Conservation (phyloP, 2,888 invertebrate genomes). For the Drosophila flavopinicola region DNA sequence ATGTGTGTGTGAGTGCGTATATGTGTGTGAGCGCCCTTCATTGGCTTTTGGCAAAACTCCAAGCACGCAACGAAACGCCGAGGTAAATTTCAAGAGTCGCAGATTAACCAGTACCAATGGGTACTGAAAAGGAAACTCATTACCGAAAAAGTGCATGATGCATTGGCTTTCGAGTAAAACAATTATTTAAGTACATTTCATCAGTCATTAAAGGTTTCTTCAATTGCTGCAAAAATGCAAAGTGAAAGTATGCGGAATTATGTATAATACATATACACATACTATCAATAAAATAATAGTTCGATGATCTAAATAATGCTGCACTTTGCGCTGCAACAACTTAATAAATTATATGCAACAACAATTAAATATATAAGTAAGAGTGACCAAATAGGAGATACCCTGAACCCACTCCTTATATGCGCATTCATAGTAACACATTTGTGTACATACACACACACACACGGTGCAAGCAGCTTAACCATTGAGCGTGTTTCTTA, state of each 20-base stretch:
- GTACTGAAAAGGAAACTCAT: conserved; percentile 5
- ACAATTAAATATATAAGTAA: too few relatives aligned
- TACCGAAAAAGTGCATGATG: conserved; percentile 2
- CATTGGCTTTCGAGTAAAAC: conserved; percentile 1
- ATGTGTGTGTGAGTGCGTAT: too few relatives aligned
- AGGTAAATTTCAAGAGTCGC: conserved; percentile 26
- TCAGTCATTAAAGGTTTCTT: conserved; percentile 6
- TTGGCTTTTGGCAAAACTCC: conserved; percentile 15
- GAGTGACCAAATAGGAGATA: too few relatives aligned
- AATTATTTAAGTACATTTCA: conserved; percentile 6
- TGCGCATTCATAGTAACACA: too few relatives aligned
- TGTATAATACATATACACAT: conserved; percentile 19
- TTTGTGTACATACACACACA: too few relatives aligned
- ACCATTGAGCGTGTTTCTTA: too few relatives aligned
- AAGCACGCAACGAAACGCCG: conserved; percentile 15
- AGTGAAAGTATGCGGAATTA: conserved; percentile 26
- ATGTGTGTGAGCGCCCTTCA: neutral
- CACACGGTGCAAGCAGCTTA: too few relatives aligned
- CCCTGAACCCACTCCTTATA: too few relatives aligned
- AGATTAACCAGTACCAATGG: conserved; percentile 26
- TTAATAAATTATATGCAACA: neutral
- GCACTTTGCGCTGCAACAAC: neutral
- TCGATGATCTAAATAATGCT: conserved; percentile 5
- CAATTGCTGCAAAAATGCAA: conserved; percentile 14
- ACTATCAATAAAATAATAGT: conserved; percentile 15